Conservation (phyloP, 1,140 invertebrate genomes). For the Mamestra configurata region DNA sequence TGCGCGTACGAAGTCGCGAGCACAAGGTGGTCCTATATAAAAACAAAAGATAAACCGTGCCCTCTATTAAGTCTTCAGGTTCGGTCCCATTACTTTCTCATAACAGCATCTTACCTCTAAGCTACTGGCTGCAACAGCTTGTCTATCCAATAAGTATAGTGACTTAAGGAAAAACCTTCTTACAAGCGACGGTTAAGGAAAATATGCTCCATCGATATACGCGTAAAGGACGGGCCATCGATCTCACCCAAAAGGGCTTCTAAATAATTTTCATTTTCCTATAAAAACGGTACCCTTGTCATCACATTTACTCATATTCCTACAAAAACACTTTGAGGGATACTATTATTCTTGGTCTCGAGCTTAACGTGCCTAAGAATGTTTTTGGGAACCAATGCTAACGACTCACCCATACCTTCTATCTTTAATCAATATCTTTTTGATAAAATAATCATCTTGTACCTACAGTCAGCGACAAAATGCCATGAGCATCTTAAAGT, state of each 20-base stretch:
- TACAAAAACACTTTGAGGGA: constrained; percentile 20
- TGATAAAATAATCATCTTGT: neutral
- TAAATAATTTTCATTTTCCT: constrained; percentile 26
- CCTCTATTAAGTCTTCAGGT: neutral
- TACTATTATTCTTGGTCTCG: constrained; percentile 26
- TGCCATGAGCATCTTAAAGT: no score
- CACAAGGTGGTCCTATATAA: no score
- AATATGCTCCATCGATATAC: constrained; percentile 5
- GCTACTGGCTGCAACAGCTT: constrained; percentile 1
- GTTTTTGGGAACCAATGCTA: neutral
- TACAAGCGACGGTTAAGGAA: neutral
- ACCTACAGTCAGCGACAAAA: no score
- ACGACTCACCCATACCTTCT: neutral
- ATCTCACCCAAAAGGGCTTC: constrained; percentile 5
- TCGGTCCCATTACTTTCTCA: neutral
- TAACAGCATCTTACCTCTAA: neutral
- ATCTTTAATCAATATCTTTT: no score
- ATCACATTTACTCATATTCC: constrained; percentile 29
- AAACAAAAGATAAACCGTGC: no score
- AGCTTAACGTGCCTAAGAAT: neutral
- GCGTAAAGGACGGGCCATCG: constrained; percentile 6
- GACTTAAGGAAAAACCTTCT: neutral
- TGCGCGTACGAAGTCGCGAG: no score
- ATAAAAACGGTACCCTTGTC: constrained; percentile 22
- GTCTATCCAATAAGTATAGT: neutral